These are phyloP conservation scores for Exocentrus adspersus DNA, from an alignment of 2,888 invertebrate species.

Conservation along the genomic window DNA sequence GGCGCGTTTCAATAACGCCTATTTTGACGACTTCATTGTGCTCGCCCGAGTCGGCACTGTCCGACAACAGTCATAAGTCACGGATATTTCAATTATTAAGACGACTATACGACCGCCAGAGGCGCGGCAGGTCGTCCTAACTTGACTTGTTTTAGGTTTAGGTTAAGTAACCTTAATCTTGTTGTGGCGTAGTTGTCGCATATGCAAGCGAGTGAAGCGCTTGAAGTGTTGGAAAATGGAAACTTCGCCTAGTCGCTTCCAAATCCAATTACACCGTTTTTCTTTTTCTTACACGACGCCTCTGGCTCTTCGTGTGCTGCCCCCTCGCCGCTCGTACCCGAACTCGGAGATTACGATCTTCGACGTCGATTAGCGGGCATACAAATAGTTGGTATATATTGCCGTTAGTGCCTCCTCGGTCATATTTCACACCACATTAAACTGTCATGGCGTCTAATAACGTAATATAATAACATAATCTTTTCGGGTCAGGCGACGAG, in stretches of 20 bases:
- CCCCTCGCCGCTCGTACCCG: too few species aligned
- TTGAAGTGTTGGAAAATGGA: too few species aligned
- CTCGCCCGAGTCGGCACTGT: slow-evolving; percentile 37
- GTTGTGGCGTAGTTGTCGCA: too few species aligned
- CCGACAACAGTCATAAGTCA: slow-evolving; percentile 52
- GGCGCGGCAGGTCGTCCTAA: too few species aligned
- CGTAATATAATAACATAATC: slow-evolving; percentile 63
- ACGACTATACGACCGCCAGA: too few species aligned
- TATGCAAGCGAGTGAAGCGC: too few species aligned
- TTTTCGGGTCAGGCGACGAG: slow-evolving; percentile 44
- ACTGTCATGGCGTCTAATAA: slow-evolving; percentile 61
- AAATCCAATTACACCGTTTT: too few species aligned
- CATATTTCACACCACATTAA: slow-evolving; percentile 63
- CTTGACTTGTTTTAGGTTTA: too few species aligned
- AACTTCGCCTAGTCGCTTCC: too few species aligned
- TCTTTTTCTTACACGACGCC: too few species aligned
- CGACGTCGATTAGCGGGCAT: slow-evolving; percentile 40
- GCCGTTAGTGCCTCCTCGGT: slow-evolving; percentile 53
- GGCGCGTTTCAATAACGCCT: slow-evolving; percentile 24
- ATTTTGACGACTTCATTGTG: slow-evolving; percentile 28
- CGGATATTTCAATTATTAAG: slow-evolving; percentile 54
- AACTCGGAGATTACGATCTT: slow-evolving; percentile 23
- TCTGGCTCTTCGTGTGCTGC: too few species aligned
- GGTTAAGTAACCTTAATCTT: too few species aligned
- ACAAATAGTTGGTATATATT: slow-evolving; percentile 56